Evolutionary conservation across 1,140 invertebrate genomes (phyloP).

Genomic region (Drosophila aff.): DNA sequence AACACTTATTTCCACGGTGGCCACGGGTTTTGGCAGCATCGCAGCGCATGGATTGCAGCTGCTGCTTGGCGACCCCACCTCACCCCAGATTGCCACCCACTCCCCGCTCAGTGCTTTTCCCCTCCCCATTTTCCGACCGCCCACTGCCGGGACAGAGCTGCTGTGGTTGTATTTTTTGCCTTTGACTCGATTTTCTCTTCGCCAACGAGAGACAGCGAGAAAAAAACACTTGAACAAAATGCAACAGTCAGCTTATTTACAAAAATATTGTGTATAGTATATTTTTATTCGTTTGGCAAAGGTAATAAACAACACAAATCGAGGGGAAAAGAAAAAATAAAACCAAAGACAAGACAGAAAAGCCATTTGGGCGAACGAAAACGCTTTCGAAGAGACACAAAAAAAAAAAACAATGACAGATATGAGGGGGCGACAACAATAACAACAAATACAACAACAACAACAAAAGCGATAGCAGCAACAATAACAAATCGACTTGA

Average conservation of each 20-base stretch:
- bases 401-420: constrained; percentile 22
- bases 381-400: constrained; percentile 41
- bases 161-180: constrained; percentile 58
- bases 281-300: constrained; percentile 82
- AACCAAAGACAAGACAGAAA: constrained; percentile 43
- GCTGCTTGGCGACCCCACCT: constrained; percentile 64
- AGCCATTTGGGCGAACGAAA: constrained; percentile 62
- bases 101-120: constrained; percentile 2
- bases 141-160: constrained; percentile 53
- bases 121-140: constrained; percentile 42
- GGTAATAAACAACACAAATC: constrained; percentile 70
- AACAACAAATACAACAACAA: constrained; percentile 23
- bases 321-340: constrained; percentile 49
- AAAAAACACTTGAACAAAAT: constrained; percentile 61
- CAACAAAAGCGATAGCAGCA: not conserved
- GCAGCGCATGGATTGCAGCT: constrained; percentile 53
- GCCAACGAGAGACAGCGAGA: constrained; percentile 56
- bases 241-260: constrained; percentile 66
- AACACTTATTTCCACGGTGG: constrained; percentile 21
- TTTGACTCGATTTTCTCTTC: constrained; percentile 37
- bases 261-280: constrained; percentile 80
- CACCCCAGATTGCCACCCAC: constrained; percentile 39
- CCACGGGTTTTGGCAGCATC: constrained; percentile 56
- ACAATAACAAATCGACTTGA: constrained; percentile 44
- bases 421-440: constrained; percentile 59